phyloP scores from a whole-genome alignment of 2,888 invertebrate genomes.

The Habrosyne pyritoides region DNA sequence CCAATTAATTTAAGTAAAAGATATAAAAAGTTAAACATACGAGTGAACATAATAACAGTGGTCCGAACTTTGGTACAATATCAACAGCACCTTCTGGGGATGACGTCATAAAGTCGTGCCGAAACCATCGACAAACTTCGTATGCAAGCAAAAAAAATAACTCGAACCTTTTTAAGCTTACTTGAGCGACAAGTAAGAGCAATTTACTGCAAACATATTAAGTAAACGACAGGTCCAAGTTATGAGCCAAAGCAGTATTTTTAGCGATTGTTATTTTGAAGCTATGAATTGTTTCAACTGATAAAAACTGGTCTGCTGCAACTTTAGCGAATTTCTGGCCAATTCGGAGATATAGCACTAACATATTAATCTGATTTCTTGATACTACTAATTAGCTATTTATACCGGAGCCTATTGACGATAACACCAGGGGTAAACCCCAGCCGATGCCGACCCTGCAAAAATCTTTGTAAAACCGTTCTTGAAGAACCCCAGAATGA shows the following conservation, averaged over 20 bases:
- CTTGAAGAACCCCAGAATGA: no score
- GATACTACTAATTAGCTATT: no score
- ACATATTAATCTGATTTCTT: no score
- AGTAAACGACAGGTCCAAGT: slow-evolving; percentile 26
- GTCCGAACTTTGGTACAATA: neutral
- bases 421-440: no score
- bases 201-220: slow-evolving; percentile 52
- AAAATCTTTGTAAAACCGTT: no score
- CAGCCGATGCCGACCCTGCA: no score
- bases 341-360: no score
- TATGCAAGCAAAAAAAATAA: slow-evolving; percentile 37
- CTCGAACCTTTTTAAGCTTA: slow-evolving; percentile 52
- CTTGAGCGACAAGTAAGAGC: slow-evolving; percentile 61
- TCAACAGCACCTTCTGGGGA: slow-evolving; percentile 6
- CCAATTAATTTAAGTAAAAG: neutral
- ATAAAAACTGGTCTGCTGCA: no score
- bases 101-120: slow-evolving; percentile 52
- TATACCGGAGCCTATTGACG: no score
- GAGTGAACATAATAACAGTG: neutral
- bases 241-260: slow-evolving; percentile 8
- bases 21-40: neutral
- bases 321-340: no score
- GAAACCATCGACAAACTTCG: slow-evolving; percentile 41
- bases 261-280: no score
- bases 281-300: no score